Evolutionary conservation across 2,113 vertebrate species (phyloP).

Genomic region (Felis chaus): DNA sequence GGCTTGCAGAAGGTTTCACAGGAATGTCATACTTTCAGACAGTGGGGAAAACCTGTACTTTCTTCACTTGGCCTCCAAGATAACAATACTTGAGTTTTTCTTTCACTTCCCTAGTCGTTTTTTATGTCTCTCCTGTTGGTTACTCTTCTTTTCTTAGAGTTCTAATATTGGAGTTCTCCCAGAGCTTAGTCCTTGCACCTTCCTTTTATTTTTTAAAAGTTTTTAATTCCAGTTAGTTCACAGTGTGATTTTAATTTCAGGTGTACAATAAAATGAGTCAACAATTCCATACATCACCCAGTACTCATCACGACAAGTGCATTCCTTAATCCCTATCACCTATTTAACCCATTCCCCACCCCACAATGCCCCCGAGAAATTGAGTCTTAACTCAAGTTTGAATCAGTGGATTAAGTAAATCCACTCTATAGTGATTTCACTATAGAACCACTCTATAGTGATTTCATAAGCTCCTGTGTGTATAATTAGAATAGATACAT

Average conservation of each 20-base stretch:
- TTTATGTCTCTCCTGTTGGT: not conserved
- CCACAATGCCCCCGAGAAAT: not conserved
- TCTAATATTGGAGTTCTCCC: not conserved
- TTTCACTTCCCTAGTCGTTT: not conserved
- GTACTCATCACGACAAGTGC: not conserved
- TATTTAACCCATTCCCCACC: not conserved
- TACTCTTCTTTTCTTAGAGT: not conserved
- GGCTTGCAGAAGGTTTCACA: not conserved
- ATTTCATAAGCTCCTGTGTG: slow-evolving; percentile 23
- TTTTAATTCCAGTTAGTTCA: not conserved
- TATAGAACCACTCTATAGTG: not conserved
- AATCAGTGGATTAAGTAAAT: not conserved
- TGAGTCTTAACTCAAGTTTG: slow-evolving; percentile 14
- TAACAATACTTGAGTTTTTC: not conserved
- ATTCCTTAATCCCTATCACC: not conserved
- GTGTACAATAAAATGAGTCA: not conserved
- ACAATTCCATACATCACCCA: not conserved
- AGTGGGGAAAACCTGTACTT: not conserved
- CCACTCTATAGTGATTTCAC: not conserved
- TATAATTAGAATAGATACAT: slow-evolving; percentile 45
- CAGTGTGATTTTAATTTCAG: not conserved
- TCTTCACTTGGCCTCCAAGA: not conserved
- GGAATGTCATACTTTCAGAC: not conserved
- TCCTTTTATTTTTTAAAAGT: not conserved
- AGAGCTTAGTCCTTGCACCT: not conserved